A percentile compares a stretch with the other conserved stretches of the same genome.
phyloP scores from a whole-genome alignment of 2,113 vertebrate genomes.

The Gavialis gangeticus region DNA sequence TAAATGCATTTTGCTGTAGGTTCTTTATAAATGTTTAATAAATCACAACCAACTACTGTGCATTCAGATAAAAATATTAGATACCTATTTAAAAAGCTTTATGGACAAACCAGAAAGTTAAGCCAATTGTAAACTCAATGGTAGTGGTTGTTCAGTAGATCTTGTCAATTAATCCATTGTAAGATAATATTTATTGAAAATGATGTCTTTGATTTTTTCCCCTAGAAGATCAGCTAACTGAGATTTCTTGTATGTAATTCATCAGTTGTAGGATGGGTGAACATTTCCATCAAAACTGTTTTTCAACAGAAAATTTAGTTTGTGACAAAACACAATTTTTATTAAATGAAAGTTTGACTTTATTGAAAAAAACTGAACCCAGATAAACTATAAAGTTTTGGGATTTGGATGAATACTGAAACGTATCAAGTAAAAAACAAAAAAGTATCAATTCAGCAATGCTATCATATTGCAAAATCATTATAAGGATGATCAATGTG shows the following conservation, averaged over 20 bases:
- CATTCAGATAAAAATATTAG: constrained; percentile 35
- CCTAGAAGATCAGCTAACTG: not conserved
- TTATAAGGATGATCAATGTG: too few relatives aligned
- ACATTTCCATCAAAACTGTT: not conserved
- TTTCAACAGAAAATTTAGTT: not conserved
- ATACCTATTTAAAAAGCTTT: constrained; percentile 16
- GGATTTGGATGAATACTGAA: not conserved
- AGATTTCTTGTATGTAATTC: not conserved
- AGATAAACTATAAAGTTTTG: not conserved
- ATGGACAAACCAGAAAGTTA: not conserved
- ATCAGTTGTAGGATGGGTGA: not conserved
- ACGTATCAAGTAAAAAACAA: accelerated
- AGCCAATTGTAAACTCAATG: not conserved
- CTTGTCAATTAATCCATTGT: not conserved
- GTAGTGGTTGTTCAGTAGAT: not conserved
- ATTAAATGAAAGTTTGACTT: not conserved
- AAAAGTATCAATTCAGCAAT: not conserved
- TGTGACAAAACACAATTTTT: not conserved
- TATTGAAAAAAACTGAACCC: not conserved
- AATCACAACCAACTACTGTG: constrained; percentile 8
- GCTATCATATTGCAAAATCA: not conserved
- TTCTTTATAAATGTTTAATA: constrained; percentile 24
- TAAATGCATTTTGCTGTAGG: constrained; percentile 36
- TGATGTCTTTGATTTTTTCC: not conserved
- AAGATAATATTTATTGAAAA: not conserved